phyloP scores from a whole-genome alignment of 92 coral and sea anemone species.

The Umimayanthus kanabou region DNA sequence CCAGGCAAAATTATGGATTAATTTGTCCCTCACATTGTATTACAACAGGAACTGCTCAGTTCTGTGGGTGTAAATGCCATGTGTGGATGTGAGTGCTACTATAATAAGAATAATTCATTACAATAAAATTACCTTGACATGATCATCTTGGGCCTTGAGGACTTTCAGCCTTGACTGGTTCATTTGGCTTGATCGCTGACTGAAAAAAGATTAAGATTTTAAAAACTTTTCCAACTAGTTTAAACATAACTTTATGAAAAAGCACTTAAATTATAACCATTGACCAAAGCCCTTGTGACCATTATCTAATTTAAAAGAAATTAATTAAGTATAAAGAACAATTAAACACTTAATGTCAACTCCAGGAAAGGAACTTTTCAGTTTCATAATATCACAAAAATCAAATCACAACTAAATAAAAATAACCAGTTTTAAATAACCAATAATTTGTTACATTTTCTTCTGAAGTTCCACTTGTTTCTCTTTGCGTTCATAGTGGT shows the following conservation, averaged over 20 bases:
- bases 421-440: not conserved
- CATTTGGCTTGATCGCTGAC: conserved; percentile 89
- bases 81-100: not conserved
- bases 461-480: conserved; percentile 97
- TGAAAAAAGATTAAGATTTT: conserved; percentile 21
- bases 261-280: not conserved
- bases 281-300: no score
- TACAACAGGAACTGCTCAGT: not conserved
- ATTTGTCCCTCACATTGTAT: no score
- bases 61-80: not conserved
- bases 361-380: no score
- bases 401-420: no score
- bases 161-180: conserved; percentile 91
- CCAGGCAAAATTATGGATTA: no score
- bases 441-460: conserved; percentile 74
- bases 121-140: conserved; percentile 73
- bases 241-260: no score
- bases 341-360: no score
- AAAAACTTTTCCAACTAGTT: not conserved
- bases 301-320: no score
- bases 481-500: conserved; percentile 89
- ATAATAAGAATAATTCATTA: not conserved
- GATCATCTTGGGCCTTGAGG: conserved; percentile 93
- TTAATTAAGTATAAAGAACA: no score
- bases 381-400: no score